Evolutionary conservation across 2,797 vertebrate genomes (phyloP), one percentile per base, ranked within the genome.

Genomic region (Manis pentadactyla): DNA sequence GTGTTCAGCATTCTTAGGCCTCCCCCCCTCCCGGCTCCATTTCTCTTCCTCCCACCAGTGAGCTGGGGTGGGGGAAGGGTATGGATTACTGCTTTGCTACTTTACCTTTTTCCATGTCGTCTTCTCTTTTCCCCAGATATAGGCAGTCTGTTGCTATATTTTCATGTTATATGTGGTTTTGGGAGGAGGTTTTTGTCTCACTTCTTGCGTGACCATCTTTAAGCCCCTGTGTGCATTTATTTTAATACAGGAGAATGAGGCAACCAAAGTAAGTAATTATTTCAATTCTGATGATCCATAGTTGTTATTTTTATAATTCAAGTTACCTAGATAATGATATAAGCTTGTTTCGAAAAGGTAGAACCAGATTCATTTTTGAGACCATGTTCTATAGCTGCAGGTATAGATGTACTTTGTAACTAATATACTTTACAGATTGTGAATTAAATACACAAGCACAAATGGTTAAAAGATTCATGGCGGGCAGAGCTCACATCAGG

Each of bases 381-480:
- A 87, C 14, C 19, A 64, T 37, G 29, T 17, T 90, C 13, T 87
- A 4, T 88, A 73, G 0, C 14, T 78, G 3, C 79, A 74, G 9
- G 6, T 89, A 27, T n/a, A 64, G 7, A 39, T 66, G 34, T 59
- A 34, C 29, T 89, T 95, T 78, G 15, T 49, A 57, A 74, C 81
- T 77, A 37, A 74, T 0, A 64, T 42, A 78, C 12, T 87, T 94
- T 49, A 68, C 18, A 74, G 5, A 39, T 17, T 4, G 49, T 13
- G 10, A n/a, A 37, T 42, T 91, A 51, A 68, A 78, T 39, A 51
- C 9, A 68, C 2, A 66, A 27, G 53, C 27, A 64, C 5, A 85
- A 89, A 87, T 42, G 51, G 81, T 95, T 97, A 96, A 97, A 92
- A 91, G 55, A 82, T 82, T 94, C 77, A 94, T 89, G 93, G 82